Evolutionary conservation across 1,140 invertebrate genomes (phyloP).

Genomic region (Neodiprion virginianus): DNA sequence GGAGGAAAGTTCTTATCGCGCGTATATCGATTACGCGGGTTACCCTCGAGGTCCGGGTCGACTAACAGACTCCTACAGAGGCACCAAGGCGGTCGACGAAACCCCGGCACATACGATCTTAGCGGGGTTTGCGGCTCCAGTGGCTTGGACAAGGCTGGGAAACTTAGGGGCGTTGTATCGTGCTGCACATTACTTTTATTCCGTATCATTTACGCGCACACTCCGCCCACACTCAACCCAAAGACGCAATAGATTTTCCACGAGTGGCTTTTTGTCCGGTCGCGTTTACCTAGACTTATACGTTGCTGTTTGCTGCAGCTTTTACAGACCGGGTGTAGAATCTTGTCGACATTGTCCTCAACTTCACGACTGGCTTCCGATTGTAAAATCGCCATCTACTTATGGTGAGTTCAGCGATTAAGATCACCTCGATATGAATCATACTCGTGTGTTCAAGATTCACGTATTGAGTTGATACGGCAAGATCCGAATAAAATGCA

Average conservation of each 20-base stretch:
- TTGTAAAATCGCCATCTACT: too few species aligned
- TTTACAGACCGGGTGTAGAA: too few species aligned
- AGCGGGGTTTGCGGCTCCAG: not conserved
- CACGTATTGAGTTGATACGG: too few species aligned
- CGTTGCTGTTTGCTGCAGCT: too few species aligned
- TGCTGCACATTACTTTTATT: constrained; percentile 61
- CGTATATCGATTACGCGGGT: not conserved
- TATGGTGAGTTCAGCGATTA: too few species aligned
- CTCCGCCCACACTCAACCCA: constrained; percentile 29
- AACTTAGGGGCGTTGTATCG: constrained; percentile 39
- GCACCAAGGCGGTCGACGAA: not conserved
- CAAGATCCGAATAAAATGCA: too few species aligned
- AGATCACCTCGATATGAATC: too few species aligned
- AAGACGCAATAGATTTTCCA: constrained; percentile 29
- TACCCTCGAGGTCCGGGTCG: not conserved
- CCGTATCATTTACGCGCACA: constrained; percentile 63
- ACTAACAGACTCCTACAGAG: not conserved
- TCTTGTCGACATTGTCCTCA: too few species aligned
- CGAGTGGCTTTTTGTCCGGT: constrained; percentile 26
- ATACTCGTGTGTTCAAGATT: too few species aligned
- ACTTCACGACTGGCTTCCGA: too few species aligned
- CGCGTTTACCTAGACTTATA: not conserved
- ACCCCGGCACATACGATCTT: not conserved
- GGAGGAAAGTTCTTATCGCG: not conserved
- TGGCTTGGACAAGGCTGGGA: not conserved